phyloP scores from a whole-genome alignment of 2,797 vertebrate genomes.

The Harpagifer antarcticus region DNA sequence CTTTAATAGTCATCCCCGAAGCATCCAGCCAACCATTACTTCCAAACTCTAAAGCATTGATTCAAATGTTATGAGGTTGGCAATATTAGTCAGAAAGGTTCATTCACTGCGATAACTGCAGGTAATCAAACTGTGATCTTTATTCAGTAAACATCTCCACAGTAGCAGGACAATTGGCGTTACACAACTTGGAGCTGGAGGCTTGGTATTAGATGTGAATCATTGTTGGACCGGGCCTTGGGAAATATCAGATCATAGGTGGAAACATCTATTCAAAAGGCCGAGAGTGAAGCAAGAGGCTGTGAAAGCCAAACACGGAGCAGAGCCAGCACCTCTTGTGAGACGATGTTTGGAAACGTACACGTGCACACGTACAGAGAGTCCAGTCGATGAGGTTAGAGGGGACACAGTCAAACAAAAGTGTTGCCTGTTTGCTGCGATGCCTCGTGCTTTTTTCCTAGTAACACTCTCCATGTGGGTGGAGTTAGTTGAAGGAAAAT shows the following conservation, averaged over 20 bases:
- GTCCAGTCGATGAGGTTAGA: constrained; percentile 48
- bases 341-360: constrained; percentile 54
- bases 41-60: constrained; percentile 6
- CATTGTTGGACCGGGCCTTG: constrained; percentile 61
- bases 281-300: constrained; percentile 53
- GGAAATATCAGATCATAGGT: constrained; percentile 80
- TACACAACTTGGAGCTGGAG: constrained; percentile 48
- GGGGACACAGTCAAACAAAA: constrained; percentile 55
- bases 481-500: constrained; percentile 60
- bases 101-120: constrained; percentile 1
- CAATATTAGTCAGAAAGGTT: neutral
- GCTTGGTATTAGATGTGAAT: constrained; percentile 54
- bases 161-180: constrained; percentile 32
- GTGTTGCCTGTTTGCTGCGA: constrained; percentile 61
- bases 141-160: constrained; percentile 47
- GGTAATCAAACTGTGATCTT: constrained; percentile 13
- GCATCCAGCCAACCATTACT: constrained; percentile 14
- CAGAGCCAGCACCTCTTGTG: constrained; percentile 56
- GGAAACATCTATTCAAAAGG: constrained; percentile 76
- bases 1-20: constrained; percentile 7
- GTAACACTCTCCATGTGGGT: constrained; percentile 50
- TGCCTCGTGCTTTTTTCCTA: constrained; percentile 18
- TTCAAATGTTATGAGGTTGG: constrained; percentile 15
- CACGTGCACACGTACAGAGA: constrained; percentile 16
- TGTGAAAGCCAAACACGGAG: constrained; percentile 40